Percentiles rank a stretch among this genome's conserved stretches.
Conservation (phyloP, 1,140 invertebrate species). For the Melitaea cinxia region DNA sequence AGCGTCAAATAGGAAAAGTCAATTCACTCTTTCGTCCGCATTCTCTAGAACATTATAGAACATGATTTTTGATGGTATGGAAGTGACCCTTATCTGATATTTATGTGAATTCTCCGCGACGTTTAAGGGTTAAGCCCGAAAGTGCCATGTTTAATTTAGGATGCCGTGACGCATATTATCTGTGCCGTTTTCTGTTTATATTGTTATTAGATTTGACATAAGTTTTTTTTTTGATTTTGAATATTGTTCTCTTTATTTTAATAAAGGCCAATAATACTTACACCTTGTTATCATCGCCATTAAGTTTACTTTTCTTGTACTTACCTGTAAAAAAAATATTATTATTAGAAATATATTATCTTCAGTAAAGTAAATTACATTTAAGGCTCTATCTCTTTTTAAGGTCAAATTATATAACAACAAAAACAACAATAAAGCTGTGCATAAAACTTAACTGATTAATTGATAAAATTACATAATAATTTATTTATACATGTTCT, state of each 20-base stretch:
- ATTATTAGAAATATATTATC: not conserved
- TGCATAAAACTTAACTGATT: too few relatives aligned
- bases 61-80: constrained; percentile 1
- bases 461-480: too few relatives aligned
- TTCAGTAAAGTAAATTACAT: not conserved
- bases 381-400: too few relatives aligned
- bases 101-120: constrained; percentile 5
- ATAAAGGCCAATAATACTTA: not conserved
- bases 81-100: not conserved
- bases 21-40: constrained; percentile 34
- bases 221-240: not conserved
- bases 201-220: not conserved
- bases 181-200: not conserved
- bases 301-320: not conserved
- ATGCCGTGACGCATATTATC: not conserved
- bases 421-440: too few relatives aligned
- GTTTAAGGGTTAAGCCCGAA: not conserved
- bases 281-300: not conserved
- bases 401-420: too few relatives aligned
- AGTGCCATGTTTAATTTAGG: not conserved
- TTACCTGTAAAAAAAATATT: constrained; percentile 19
- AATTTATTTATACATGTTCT: too few relatives aligned
- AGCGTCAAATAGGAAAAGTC: constrained; percentile 52
- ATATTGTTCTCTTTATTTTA: not conserved
- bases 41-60: constrained; percentile 6